Base-by-base conservation (phyloP, 2,888 invertebrate species). In the Xanthorhoe designata region DNA sequence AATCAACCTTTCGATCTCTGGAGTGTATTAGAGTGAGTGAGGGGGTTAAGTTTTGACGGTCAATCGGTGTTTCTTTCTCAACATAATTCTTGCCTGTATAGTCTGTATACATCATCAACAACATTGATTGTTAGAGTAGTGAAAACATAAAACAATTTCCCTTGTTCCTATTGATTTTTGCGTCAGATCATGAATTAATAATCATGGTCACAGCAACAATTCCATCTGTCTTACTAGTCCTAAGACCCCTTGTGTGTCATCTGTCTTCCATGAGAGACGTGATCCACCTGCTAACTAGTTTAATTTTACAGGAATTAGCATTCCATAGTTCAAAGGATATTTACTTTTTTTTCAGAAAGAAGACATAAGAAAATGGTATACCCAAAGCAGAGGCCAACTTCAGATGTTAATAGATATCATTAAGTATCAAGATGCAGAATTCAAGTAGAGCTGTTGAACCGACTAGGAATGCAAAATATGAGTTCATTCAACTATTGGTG, bases 401-500 rank as follows among this genome's bases (percentile, higher is more conserved):
- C 61, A 58, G 64, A 53, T 45, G 56, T 65, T 35, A 67, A 62
- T 47, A 59, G 59, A 57, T 62, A 68, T 24, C 13, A 45, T 50
- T 62, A 8, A 64, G 51, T 51, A 52, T 19, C 10, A 15, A n/a
- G 38, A 67, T 70, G 70, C 55, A 55, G 15, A 58, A 70, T 29
- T 61, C 57, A 54, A 70, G 53, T 50, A 45, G 15, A 9, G 49
- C n/a, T 15, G 10, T 60, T 15, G 42, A 52, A 50, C 10, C 54
- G 10, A 24, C 47, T 4, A 38, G n/a, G 6, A 58, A 61, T 15
- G 9, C 63, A 13, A 70, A 68, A 17, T 54, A 50, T 6, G 61
- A 61, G 18, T 57, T 68, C 2, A 9, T 68, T 0, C 18, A 59
- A 32, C 51, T 61, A 8, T 42, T 70, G 9, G 50, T 68, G 9